Evolutionary conservation across 2,888 invertebrate genomes (phyloP), one percentile per base, ranked within the genome.

Genomic region (Acanthosepion lycidas): DNA sequence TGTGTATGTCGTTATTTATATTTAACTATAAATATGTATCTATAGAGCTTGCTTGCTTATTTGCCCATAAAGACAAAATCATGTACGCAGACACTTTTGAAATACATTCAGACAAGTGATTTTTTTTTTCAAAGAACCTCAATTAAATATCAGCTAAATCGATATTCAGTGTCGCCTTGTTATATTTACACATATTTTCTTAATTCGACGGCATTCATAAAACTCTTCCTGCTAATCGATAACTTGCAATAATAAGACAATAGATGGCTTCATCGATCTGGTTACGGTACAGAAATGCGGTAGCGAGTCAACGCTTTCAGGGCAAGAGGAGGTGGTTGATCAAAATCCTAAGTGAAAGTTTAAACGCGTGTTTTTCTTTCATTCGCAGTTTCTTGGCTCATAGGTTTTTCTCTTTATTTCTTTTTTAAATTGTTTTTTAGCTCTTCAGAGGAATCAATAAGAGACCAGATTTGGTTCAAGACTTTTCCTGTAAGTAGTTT

Each of bases 181-280:
- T 78, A n/a, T 78, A 78, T 78, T 78, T 78, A 78, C 78, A n/a
- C 78, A n/a, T 78, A n/a, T 78, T 78, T 78, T n/a, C 78, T 78
- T 78, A 78, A 78, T 78, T 78, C 78, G 9, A 33, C 33, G 15
- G 78, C 78, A n/a, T 78, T 78, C 78, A 78, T n/a, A 78, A 78
- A 78, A 78, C 78, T 78, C 78, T 78, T 78, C 78, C n/a, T n/a
- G 78, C n/a, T 78, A n/a, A n/a, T 78, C 78, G 78, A 78, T 78
- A 78, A 78, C n/a, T n/a, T 78, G n/a, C n/a, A 78, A 78, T 78
- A 78, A 78, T 12, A 78, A 33, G 78, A 78, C 78, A 78, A 78
- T 78, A 18, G 78, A n/a, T n/a, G n/a, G n/a, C 78, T 78, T 78
- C 78, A 78, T 78, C 78, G 78, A 78, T 78, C 78, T n/a, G n/a